Evolutionary conservation across 2,797 vertebrate species (phyloP).

Genomic region (Pyrocephalus nanus): DNA sequence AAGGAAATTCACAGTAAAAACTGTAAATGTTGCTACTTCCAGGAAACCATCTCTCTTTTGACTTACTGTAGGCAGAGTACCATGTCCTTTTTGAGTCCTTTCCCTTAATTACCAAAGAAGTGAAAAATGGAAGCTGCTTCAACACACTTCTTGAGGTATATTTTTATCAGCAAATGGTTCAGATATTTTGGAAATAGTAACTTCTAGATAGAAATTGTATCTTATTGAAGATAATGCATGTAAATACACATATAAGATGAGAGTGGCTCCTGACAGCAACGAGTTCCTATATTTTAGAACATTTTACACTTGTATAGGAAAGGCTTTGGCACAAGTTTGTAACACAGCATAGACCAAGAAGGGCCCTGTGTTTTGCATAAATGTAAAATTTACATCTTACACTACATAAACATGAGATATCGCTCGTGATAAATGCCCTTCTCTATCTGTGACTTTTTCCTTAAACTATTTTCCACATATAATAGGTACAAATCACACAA

Average conservation of each 20-base stretch:
- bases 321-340: not conserved
- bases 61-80: not conserved
- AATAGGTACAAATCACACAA: not conserved
- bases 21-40: not conserved
- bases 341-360: not conserved
- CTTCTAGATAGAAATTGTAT: not conserved
- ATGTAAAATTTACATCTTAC: not conserved
- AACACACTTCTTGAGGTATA: not conserved
- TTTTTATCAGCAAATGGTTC: not conserved
- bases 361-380: not conserved
- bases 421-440: not conserved
- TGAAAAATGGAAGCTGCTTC: not conserved
- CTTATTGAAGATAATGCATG: not conserved
- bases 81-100: not conserved
- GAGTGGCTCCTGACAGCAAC: not conserved
- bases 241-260: not conserved
- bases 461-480: not conserved
- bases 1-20: not conserved
- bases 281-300: not conserved
- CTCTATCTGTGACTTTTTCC: not conserved
- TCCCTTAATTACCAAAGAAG: not conserved
- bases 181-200: not conserved
- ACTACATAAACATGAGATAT: not conserved
- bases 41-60: not conserved
- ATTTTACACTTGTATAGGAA: not conserved